Percentiles rank a stretch among this genome's conserved stretches.
Conservation (phyloP, 2,888 invertebrate species). For the Nycteola revayana region DNA sequence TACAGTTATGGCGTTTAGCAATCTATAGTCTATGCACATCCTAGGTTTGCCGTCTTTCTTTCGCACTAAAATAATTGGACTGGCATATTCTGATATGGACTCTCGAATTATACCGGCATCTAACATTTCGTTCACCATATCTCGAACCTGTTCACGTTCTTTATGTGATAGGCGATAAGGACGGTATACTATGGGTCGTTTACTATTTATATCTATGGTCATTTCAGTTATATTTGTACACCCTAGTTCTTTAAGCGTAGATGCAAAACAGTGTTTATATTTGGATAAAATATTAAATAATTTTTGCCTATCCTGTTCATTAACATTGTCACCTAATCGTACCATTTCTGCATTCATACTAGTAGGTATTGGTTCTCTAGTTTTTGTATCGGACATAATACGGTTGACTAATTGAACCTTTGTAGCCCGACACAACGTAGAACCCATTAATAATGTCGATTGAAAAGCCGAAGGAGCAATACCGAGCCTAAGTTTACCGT, state of each 20-base stretch:
- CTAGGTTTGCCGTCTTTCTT: too few species aligned
- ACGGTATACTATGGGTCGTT: conserved; percentile 7
- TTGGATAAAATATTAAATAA: neutral
- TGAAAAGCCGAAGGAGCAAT: neutral
- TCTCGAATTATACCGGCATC: conserved; percentile 3
- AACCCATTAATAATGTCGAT: neutral
- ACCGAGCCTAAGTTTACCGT: neutral
- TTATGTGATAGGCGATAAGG: conserved; percentile 7
- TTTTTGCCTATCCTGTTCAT: neutral
- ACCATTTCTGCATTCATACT: neutral
- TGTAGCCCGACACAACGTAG: conserved; percentile 2
- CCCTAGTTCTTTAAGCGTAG: conserved; percentile 1
- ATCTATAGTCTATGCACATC: too few species aligned
- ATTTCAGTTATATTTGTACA: conserved; percentile 5
- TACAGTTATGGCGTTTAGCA: too few species aligned
- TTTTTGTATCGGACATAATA: too few species aligned
- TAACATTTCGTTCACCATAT: conserved; percentile 6
- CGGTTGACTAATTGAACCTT: neutral
- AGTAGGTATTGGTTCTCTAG: neutral
- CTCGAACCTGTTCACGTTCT: conserved; percentile 5
- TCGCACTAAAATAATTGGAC: too few species aligned
- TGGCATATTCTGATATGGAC: too few species aligned
- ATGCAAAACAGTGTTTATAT: conserved; percentile 5
- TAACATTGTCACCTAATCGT: conserved; percentile 1
- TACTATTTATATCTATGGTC: conserved; percentile 5